Percentiles rank a stretch among this genome's conserved stretches.
phyloP scores from a whole-genome alignment of 2,888 invertebrate genomes.

The Lagria hirta region DNA sequence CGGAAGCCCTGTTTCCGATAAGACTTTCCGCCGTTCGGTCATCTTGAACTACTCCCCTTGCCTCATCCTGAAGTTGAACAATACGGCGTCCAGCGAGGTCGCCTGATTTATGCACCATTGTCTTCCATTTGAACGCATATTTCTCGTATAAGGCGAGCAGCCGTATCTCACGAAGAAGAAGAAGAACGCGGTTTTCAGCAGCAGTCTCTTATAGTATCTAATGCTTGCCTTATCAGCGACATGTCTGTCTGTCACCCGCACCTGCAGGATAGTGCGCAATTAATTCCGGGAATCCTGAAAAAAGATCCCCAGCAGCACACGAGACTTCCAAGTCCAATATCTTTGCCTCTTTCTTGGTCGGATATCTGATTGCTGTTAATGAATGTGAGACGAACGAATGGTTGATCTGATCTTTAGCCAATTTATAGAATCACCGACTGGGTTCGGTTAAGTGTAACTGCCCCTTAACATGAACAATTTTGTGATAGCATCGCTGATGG shows the following conservation, averaged over 20 bases:
- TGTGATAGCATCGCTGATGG: conserved; percentile 39
- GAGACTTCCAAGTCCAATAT: conserved; percentile 29
- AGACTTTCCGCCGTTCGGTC: conserved; percentile 4
- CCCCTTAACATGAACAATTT: conserved; percentile 47
- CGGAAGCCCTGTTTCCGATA: conserved; percentile 6
- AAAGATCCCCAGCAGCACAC: conserved; percentile 24
- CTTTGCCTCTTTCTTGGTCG: conserved; percentile 24
- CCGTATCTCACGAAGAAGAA: conserved; percentile 47
- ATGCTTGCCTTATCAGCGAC: conserved; percentile 33
- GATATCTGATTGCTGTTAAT: conserved; percentile 51
- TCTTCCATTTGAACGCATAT: conserved; percentile 56
- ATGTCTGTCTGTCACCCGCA: conserved; percentile 36
- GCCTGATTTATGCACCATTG: conserved; percentile 56
- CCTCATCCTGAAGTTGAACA: conserved; percentile 17
- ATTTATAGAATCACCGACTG: conserved; percentile 46
- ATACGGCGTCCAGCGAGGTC: conserved; percentile 21
- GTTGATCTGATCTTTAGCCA: conserved; percentile 45
- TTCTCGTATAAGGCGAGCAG: conserved; percentile 48
- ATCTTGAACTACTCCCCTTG: conserved; percentile 1
- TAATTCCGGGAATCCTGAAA: conserved; percentile 41
- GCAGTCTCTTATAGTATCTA: conserved; percentile 25
- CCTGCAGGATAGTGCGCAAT: conserved; percentile 32
- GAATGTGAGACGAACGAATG: conserved; percentile 46
- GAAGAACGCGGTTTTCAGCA: conserved; percentile 11
- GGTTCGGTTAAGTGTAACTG: conserved; percentile 41